These are phyloP conservation scores for Trachymyrmex cornetzi DNA, from an alignment of 1,140 invertebrate species.

Conservation along the genomic window DNA sequence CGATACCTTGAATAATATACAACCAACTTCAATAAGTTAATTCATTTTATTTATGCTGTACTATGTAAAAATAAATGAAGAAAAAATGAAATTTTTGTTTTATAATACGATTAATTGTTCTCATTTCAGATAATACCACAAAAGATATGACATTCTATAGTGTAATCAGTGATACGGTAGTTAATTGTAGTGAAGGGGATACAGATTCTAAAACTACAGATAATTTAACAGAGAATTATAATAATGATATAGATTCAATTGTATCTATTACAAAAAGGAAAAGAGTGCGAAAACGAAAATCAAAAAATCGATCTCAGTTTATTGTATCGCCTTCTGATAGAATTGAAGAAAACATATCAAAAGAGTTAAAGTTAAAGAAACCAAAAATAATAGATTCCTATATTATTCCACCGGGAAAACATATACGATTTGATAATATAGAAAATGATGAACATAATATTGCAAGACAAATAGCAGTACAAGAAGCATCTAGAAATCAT, in stretches of 20 bases:
- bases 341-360: slow-evolving; percentile 14
- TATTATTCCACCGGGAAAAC: slow-evolving; percentile 72
- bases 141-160: slow-evolving; percentile 64
- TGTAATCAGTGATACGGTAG: slow-evolving; percentile 38
- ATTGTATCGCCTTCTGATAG: background rate
- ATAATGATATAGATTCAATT: background rate
- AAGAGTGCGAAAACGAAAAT: slow-evolving; percentile 69
- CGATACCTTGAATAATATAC: background rate
- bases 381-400: slow-evolving; percentile 72
- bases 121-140: slow-evolving; percentile 58
- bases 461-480: slow-evolving; percentile 37
- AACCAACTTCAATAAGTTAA: slow-evolving; percentile 34
- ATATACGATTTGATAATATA: slow-evolving; percentile 75
- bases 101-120: background rate
- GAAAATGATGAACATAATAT: slow-evolving; percentile 37
- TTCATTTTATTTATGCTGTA: slow-evolving; percentile 5
- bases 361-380: slow-evolving; percentile 72
- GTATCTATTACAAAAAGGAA: slow-evolving; percentile 68
- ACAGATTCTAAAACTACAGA: slow-evolving; percentile 64
- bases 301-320: slow-evolving; percentile 11
- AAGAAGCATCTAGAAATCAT: slow-evolving; percentile 35
- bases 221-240: slow-evolving; percentile 53
- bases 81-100: background rate
- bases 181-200: slow-evolving; percentile 39
- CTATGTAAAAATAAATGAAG: background rate